A percentile compares a stretch with the other conserved stretches of the same genome.
These are phyloP conservation scores for Serripes groenlandicus DNA, from an alignment of 2,888 invertebrate species.

Conservation along the genomic window DNA sequence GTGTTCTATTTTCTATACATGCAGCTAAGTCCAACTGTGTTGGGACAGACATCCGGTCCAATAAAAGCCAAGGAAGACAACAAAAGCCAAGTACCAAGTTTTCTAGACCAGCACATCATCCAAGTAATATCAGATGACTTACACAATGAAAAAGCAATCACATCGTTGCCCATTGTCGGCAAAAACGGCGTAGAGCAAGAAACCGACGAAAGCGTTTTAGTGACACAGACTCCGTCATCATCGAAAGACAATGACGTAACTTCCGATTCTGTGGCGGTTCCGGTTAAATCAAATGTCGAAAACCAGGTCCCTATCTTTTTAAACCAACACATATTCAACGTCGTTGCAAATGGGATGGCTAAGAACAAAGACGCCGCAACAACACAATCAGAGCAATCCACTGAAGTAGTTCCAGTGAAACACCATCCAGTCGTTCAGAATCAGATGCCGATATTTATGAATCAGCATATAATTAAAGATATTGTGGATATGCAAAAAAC, in stretches of 20 bases:
- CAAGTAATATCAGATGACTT: not conserved
- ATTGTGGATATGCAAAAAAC: not conserved
- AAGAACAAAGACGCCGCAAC: not conserved
- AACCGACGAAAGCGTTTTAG: not conserved
- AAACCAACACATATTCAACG: conserved; percentile 2
- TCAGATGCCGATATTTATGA: not conserved
- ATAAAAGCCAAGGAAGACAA: not conserved
- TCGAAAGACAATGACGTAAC: not conserved
- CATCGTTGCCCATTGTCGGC: not conserved
- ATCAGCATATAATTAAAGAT: not conserved
- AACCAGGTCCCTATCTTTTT: conserved; percentile 3
- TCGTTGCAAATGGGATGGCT: not conserved
- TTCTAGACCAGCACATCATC: conserved; percentile 5
- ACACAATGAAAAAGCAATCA: not conserved
- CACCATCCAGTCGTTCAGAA: not conserved
- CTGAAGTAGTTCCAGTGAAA: not conserved
- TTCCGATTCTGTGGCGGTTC: too few relatives aligned
- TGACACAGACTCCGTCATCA: not conserved
- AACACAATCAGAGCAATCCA: not conserved
- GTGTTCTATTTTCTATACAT: not conserved
- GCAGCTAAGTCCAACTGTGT: not conserved
- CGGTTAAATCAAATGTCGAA: not conserved
- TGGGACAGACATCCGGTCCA: not conserved
- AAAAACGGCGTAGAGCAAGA: not conserved
- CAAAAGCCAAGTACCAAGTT: conserved; percentile 4